phyloP scores from a whole-genome alignment of 2,888 invertebrate genomes.

The Muschampia plurimacula region DNA sequence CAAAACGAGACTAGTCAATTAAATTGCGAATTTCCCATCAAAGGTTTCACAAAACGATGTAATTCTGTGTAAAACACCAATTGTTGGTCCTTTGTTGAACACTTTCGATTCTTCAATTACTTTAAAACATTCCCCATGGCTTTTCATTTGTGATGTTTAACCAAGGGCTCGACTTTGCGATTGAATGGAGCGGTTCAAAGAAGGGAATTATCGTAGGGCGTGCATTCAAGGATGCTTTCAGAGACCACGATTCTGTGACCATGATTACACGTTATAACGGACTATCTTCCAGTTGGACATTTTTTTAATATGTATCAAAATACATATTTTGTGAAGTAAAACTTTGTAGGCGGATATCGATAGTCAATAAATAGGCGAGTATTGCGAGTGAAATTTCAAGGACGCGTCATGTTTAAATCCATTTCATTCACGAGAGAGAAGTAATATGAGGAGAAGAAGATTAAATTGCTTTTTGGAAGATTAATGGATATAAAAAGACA shows the following conservation, averaged over 20 bases:
- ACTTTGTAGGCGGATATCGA: too few relatives aligned
- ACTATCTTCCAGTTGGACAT: not conserved
- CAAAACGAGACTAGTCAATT: constrained; percentile 55
- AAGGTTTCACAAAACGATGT: constrained; percentile 47
- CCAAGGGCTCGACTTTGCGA: constrained; percentile 83
- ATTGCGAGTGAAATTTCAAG: too few relatives aligned
- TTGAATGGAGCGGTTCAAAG: constrained; percentile 84
- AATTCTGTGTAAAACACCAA: constrained; percentile 54
- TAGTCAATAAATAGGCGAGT: too few relatives aligned
- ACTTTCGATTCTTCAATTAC: constrained; percentile 81
- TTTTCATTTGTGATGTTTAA: constrained; percentile 84
- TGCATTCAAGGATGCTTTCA: constrained; percentile 76
- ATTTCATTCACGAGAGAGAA: too few relatives aligned
- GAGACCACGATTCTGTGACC: constrained; percentile 42
- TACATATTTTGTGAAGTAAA: too few relatives aligned
- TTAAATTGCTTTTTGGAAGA: too few relatives aligned
- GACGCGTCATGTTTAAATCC: too few relatives aligned
- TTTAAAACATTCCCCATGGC: constrained; percentile 80
- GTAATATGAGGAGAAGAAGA: too few relatives aligned
- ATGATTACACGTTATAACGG: not conserved
- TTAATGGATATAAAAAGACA: too few relatives aligned
- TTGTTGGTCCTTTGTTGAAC: constrained; percentile 65
- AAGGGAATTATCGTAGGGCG: constrained; percentile 78
- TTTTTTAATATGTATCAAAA: too few relatives aligned
- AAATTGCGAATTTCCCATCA: constrained; percentile 42